phyloP scores from a whole-genome alignment of 2,888 invertebrate species.

The Lamellibrachia satsuma region DNA sequence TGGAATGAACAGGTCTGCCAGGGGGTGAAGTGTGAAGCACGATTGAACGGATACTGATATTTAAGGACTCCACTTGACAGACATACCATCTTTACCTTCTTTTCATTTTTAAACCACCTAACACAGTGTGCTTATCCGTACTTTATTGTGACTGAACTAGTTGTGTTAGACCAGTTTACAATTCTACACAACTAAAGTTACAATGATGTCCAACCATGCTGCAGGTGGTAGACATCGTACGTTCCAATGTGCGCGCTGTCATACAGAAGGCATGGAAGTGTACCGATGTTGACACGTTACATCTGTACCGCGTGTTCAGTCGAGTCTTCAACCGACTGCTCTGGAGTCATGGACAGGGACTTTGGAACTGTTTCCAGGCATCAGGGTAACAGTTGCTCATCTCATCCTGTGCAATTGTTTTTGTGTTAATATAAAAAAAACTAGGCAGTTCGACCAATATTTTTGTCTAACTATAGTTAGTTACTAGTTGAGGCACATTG shows the following conservation, averaged over 20 bases:
- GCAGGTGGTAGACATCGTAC: constrained; percentile 64
- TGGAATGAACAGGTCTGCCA: no score
- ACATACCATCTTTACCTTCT: no score
- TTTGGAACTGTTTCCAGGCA: constrained; percentile 60
- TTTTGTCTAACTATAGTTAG: neutral
- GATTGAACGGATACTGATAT: no score
- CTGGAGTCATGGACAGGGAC: constrained; percentile 65
- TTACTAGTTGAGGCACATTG: neutral
- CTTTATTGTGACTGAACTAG: no score
- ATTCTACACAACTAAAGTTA: no score
- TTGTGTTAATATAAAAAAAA: neutral
- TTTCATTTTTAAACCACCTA: no score
- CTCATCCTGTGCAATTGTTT: neutral
- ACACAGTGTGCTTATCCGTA: no score
- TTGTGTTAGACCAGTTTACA: no score
- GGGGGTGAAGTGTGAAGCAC: no score
- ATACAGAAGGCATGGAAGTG: constrained; percentile 58
- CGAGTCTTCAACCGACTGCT: constrained; percentile 63
- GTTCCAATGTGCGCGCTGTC: constrained; percentile 61
- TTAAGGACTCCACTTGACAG: no score
- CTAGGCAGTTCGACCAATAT: neutral
- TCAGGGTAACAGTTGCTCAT: constrained; percentile 14
- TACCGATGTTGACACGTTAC: constrained; percentile 57
- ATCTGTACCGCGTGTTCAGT: constrained; percentile 59
- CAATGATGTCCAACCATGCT: neutral